Conservation (phyloP, 2,113 vertebrate genomes). For the western clawed frog (Xenopus tropicalis) region DNA sequence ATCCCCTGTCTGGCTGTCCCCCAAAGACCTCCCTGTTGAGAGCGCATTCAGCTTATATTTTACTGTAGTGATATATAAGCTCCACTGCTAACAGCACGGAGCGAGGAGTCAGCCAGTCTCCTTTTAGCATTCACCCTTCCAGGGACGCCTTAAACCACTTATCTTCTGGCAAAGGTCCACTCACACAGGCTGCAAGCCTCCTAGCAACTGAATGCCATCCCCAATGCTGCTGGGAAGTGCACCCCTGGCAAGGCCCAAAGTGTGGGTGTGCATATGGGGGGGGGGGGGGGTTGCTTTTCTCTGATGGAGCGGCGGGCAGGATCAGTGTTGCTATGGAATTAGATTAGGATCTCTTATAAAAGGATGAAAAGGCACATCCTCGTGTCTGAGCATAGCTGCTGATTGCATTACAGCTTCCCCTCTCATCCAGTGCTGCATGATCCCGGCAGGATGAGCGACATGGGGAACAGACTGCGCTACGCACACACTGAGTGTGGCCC, state of each 20-base stretch:
- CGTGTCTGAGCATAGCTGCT: conserved; percentile 18
- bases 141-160: conserved; percentile 19
- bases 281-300: neutral
- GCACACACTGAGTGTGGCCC: neutral
- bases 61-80: neutral
- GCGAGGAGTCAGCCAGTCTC: neutral
- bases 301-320: conserved; percentile 7
- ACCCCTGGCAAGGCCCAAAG: neutral
- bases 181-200: neutral
- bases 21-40: neutral
- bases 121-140: neutral
- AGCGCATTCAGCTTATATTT: neutral
- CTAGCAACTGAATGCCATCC: neutral
- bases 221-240: neutral
- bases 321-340: conserved; percentile 37
- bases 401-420: conserved; percentile 13
- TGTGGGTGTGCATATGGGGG: neutral
- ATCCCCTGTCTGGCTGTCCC: neutral
- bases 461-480: neutral
- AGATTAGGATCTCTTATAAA: conserved; percentile 38
- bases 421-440: conserved; percentile 9
- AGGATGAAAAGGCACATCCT: conserved; percentile 34
- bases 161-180: neutral
- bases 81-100: neutral
- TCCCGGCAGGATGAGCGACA: neutral